These are phyloP conservation scores for Octodon degus DNA, from an alignment of 2,113 vertebrate genomes.

Conservation along the genomic window DNA sequence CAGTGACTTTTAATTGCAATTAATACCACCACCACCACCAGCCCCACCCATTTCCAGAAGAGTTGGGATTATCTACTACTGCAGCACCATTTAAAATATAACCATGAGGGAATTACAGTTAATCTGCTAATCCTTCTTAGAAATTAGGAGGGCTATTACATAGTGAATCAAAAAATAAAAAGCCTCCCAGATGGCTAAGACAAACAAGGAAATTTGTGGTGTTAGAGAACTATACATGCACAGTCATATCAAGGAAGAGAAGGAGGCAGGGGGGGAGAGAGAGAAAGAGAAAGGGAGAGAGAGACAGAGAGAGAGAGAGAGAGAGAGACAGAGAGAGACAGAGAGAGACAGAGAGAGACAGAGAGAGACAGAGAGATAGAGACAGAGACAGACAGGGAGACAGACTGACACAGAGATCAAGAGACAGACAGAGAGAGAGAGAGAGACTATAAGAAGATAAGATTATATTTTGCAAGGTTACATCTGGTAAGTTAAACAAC, in stretches of 20 bases:
- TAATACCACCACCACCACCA: background rate
- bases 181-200: conserved; percentile 37
- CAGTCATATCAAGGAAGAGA: background rate
- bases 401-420: background rate
- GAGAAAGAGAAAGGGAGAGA: background rate
- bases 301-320: background rate
- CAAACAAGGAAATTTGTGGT: background rate
- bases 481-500: too few species aligned
- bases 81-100: conserved; percentile 11
- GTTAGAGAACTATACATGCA: background rate
- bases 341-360: too few species aligned
- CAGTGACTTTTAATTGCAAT: conserved; percentile 28
- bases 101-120: background rate
- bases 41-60: conserved; percentile 13
- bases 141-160: background rate
- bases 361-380: background rate
- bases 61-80: conserved; percentile 52
- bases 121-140: conserved; percentile 12
- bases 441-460: background rate
- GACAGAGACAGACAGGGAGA: background rate
- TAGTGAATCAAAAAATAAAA: conserved; percentile 28
- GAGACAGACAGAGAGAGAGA: background rate
- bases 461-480: too few species aligned
- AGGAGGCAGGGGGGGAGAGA: background rate
- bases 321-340: background rate